Conservation (phyloP, 2,797 vertebrate species). For the Labeo calbasu region DNA sequence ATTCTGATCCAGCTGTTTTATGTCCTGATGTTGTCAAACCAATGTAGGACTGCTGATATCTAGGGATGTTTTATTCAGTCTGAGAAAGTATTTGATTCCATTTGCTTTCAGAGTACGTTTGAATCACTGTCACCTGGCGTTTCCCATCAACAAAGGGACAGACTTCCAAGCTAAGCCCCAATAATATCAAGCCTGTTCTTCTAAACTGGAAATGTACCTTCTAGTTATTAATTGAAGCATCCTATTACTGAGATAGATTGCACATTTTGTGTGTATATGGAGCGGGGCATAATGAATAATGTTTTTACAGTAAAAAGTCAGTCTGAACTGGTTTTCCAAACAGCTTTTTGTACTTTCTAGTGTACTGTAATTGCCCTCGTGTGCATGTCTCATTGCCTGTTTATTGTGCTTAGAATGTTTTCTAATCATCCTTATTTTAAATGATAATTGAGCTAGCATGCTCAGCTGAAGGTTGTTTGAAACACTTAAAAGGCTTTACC, state of each 20-base stretch:
- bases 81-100: neutral
- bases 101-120: neutral
- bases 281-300: constrained; percentile 7
- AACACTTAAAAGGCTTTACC: constrained; percentile 35
- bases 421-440: constrained; percentile 34
- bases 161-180: neutral
- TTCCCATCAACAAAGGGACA: no score
- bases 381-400: constrained; percentile 30
- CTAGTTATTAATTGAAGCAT: neutral
- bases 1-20: neutral
- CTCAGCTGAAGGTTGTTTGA: constrained; percentile 24
- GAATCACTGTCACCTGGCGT: neutral
- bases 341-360: constrained; percentile 21
- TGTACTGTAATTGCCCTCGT: constrained; percentile 39
- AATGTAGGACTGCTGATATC: no score
- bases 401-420: constrained; percentile 37
- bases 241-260: neutral
- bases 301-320: constrained; percentile 29
- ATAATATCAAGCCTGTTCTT: neutral
- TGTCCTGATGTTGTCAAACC: neutral
- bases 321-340: constrained; percentile 1
- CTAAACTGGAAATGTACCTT: neutral
- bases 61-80: no score
- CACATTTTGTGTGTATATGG: constrained; percentile 18
- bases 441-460: constrained; percentile 37